Evolutionary conservation across 2,113 vertebrate species (phyloP), one percentile per base, ranked within the genome.

Genomic region (Crotalus tigris): DNA sequence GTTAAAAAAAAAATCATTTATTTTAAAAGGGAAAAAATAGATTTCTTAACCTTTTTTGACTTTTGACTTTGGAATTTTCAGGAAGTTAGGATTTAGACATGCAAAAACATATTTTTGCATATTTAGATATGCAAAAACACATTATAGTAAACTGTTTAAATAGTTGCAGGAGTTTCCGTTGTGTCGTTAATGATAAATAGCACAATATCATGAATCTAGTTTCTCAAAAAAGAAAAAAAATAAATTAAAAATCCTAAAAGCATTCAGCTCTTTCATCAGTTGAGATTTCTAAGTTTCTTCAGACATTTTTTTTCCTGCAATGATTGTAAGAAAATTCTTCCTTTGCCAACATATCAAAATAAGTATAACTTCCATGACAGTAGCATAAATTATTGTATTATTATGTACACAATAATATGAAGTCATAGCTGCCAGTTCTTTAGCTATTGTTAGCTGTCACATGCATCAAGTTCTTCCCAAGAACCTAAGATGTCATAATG

Each of bases 201-300:
- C 92, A 92, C 58, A 92, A 0, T 89, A 0, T 69, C 85, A 94
- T 92, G 2, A 55, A 93, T 95, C 81, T 93, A 93, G 93, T 93
- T 91, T 3, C 92, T 95, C 88, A 19, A n/a, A 91, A 81, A 19
- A 53, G 81, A 85, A 26, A 2, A 91, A 94, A 8, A 21, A 87
- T 89, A 33, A 64, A 90, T 53, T 59, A 75, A 7, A 53, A 9
- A 69, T 94, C 91, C 86, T 59, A 91, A 87, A 61, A 57, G 10
- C 9, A 61, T 94, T 93, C 94, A 53, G 10, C 33, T 89, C 75
- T 85, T 17, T 21, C 94, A 87, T 92, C 61, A 64, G 90, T 88
- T 39, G 1, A 24, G 88, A 90, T 75, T 75, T 92, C 0, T 90
- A 59, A 85, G 26, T 95, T 93, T 75, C n/a, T 59, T 92, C 26